These are phyloP conservation scores for Lophius piscatorius DNA, from an alignment of 2,113 vertebrate genomes.

Conservation along the genomic window DNA sequence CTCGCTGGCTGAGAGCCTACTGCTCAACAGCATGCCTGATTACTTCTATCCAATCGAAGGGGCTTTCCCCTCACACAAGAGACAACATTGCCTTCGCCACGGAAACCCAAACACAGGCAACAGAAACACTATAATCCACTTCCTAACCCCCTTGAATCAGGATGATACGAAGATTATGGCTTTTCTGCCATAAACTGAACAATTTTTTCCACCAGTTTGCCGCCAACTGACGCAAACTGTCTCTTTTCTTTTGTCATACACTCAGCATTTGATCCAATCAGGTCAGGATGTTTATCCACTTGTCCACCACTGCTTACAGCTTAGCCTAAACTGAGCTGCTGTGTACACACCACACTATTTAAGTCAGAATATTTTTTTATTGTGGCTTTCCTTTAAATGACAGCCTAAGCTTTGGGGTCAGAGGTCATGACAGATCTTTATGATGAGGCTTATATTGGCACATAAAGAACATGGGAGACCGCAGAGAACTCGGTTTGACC, in stretches of 20 bases:
- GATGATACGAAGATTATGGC: constrained; percentile 47
- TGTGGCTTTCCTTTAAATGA: background rate
- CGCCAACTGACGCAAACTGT: no score
- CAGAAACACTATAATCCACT: constrained; percentile 45
- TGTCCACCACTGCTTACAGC: no score
- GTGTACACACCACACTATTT: background rate
- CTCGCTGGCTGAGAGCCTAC: constrained; percentile 51
- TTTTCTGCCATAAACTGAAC: constrained; percentile 27
- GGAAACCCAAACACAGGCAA: constrained; percentile 34
- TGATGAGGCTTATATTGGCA: constrained; percentile 23
- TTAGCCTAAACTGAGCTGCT: background rate
- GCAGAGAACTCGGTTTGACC: constrained; percentile 48
- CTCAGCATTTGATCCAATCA: no score
- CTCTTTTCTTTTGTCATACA: no score
- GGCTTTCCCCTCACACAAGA: constrained; percentile 15
- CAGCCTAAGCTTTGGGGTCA: constrained; percentile 16
- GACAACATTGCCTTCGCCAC: constrained; percentile 39
- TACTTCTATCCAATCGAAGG: constrained; percentile 45
- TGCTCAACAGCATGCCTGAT: constrained; percentile 49
- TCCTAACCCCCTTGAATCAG: constrained; percentile 58
- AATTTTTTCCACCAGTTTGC: constrained; percentile 61
- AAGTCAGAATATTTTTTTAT: background rate
- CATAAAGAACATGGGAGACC: constrained; percentile 11
- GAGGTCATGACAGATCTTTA: constrained; percentile 24
- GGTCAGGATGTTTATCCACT: no score